phyloP scores from a whole-genome alignment of 2,113 vertebrate genomes.

The Furnarius figulus region DNA sequence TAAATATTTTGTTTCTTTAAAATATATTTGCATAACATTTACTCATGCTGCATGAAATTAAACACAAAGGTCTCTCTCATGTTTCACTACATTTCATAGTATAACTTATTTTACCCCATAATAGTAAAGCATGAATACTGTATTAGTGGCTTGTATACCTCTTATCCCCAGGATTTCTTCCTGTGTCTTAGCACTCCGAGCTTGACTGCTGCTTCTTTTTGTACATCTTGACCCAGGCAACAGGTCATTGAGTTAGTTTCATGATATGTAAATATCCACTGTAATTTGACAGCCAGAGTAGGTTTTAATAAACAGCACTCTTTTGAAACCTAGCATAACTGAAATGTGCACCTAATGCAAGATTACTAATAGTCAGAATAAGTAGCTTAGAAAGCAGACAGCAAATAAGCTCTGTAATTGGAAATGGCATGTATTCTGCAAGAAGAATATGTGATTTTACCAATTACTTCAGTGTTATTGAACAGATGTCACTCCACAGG shows the following conservation, averaged over 20 bases:
- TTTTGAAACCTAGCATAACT: background rate
- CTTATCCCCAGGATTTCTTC: background rate
- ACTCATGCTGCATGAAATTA: background rate
- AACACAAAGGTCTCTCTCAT: background rate
- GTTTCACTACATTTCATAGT: background rate
- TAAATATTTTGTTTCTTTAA: background rate
- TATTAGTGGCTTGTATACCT: background rate
- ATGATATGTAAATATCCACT: background rate
- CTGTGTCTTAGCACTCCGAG: background rate
- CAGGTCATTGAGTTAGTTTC: background rate
- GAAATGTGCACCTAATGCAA: background rate
- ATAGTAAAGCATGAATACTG: background rate
- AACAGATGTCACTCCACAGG: background rate
- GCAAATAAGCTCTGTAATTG: background rate
- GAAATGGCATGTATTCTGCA: background rate
- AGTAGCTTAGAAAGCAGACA: background rate
- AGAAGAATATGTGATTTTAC: constrained; percentile 1
- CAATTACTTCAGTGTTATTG: background rate
- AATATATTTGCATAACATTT: background rate
- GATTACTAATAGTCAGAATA: background rate
- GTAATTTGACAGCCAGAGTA: background rate
- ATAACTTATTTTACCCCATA: background rate
- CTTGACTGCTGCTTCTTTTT: background rate
- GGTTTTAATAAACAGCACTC: background rate
- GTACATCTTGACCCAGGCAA: background rate